These are phyloP conservation scores for Nemotelus pantherinus DNA, from an alignment of 2,888 invertebrate species.

Conservation along the genomic window DNA sequence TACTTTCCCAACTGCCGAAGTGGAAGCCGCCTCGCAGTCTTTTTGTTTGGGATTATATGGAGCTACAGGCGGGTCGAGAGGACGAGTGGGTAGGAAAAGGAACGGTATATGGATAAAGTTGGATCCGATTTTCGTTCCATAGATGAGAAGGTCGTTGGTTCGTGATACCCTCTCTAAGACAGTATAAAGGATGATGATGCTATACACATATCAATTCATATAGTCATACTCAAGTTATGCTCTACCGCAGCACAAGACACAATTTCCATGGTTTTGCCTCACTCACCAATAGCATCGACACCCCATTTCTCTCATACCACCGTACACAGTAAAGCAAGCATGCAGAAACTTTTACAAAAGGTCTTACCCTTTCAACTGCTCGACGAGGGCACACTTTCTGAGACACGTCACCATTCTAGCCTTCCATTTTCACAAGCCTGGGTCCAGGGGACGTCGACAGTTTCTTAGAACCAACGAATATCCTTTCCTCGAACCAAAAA, in stretches of 20 bases:
- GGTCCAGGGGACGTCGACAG: conserved; percentile 1
- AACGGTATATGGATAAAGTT: conserved; percentile 15
- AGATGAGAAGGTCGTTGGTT: conserved; percentile 31
- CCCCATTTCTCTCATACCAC: not conserved
- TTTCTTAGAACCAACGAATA: not conserved
- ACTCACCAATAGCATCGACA: not conserved
- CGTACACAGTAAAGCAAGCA: conserved; percentile 3
- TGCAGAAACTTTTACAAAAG: conserved; percentile 29
- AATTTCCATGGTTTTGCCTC: conserved; percentile 7
- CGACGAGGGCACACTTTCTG: conserved; percentile 2
- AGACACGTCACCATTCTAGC: conserved; percentile 19
- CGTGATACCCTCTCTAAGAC: conserved; percentile 27
- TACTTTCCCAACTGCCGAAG: conserved; percentile 36
- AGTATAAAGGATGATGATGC: conserved; percentile 25
- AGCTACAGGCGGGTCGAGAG: not conserved
- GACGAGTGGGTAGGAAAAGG: conserved; percentile 3
- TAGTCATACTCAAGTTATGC: not conserved
- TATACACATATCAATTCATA: not conserved
- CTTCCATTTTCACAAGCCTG: not conserved
- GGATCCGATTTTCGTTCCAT: conserved; percentile 39
- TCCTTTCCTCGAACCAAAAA: conserved; percentile 13
- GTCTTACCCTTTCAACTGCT: conserved; percentile 7
- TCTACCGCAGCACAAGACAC: not conserved
- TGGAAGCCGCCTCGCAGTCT: conserved; percentile 32
- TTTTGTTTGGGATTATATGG: conserved; percentile 36